Evolutionary conservation across 92 coral and sea anemone genomes (phyloP), one percentile per base, ranked within the genome.

Genomic region (Phenganax subtilis): DNA sequence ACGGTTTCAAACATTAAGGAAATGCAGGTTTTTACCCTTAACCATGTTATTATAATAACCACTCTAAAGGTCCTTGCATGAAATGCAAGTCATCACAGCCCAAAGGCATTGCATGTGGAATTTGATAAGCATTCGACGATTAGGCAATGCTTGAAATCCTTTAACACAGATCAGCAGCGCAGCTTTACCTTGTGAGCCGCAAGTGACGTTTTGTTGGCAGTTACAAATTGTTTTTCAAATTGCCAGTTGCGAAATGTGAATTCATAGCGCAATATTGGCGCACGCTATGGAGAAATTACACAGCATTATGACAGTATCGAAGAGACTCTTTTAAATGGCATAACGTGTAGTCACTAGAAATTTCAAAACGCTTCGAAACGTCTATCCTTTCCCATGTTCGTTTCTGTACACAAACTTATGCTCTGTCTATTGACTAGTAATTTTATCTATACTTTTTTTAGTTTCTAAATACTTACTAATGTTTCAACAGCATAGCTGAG

Each of bases 141-240:
- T 68, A 37, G 53, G 47, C 14, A 64, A 20, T 64, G 37, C 47
- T 64, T 68, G 47, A 68, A 10, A 51, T 20, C 47, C 73, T 1
- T 68, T 7, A 68, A 30, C 29, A 68, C 47, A 29, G 73, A 28
- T 29, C 31, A 30, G 9, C 54, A 28, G 73, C 52, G 31, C 47
- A 30, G 12, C 52, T 7, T 3, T 37, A 53, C 53, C 73, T 52
- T 68, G 73, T 68, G 73, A 68, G 53, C 52, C 37, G 29, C 29
- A 25, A 52, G 73, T 68, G 73, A 68, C 73, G 16, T 68, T 29
- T 68, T 68, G 54, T 12, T 68, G 37, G 73, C 73, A 68, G 73
- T 68, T 68, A 68, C 54, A 68, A 68, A 68, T 68, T 68, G 73
- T 68, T 68, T 68, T 68, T 68, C 53, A 68, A 68, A 68, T 29